Evolutionary conservation across 2,797 vertebrate species (phyloP).

Genomic region (Pangasius krempfi): DNA sequence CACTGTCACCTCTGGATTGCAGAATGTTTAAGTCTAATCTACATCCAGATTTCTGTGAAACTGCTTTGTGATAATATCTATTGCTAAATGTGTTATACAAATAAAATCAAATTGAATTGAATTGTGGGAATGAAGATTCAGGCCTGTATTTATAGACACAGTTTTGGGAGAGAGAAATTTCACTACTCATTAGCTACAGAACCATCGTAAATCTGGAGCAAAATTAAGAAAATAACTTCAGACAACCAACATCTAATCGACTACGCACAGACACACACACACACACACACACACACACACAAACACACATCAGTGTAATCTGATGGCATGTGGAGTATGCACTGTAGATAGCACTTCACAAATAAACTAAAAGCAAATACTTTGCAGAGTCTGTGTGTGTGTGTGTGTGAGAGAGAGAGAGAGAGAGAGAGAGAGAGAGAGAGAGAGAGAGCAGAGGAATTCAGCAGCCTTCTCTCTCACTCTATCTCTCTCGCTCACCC

Average conservation of each 20-base stretch:
- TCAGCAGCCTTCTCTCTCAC: constrained; percentile 59
- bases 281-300: constrained; percentile 27
- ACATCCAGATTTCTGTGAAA: not conserved
- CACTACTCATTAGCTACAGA: not conserved
- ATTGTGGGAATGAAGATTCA: not conserved
- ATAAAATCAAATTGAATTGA: not conserved
- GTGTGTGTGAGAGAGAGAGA: constrained; percentile 36
- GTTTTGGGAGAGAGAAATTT: not conserved
- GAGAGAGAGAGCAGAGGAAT: constrained; percentile 58
- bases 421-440: constrained; percentile 41
- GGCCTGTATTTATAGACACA: not conserved
- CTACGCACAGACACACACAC: not conserved
- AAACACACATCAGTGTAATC: not conserved
- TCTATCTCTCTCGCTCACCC: constrained; percentile 66
- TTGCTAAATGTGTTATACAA: not conserved
- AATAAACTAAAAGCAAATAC: constrained; percentile 60
- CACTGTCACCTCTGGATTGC: not conserved
- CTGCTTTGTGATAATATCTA: not conserved
- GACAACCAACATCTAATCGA: not conserved
- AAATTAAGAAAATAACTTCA: not conserved
- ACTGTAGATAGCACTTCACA: constrained; percentile 39
- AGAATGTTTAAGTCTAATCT: not conserved
- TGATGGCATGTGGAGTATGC: constrained; percentile 49
- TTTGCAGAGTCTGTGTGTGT: constrained; percentile 47
- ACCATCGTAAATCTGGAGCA: not conserved